Conservation (phyloP, 2,797 vertebrate species). For the Enoplosus armatus region DNA sequence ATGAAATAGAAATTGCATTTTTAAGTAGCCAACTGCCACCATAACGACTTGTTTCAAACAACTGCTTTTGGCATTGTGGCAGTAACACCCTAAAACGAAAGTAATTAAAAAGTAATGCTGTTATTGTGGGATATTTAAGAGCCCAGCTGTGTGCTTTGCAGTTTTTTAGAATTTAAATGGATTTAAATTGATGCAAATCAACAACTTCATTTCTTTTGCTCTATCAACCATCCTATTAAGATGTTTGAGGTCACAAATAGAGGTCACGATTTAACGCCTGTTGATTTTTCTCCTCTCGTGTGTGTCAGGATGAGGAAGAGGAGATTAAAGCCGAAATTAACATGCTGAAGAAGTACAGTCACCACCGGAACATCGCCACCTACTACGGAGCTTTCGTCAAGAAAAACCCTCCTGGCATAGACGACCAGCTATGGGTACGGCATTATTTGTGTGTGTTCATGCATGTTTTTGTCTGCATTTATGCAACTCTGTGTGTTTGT, state of each 20-base stretch:
- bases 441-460: conserved; percentile 29
- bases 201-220: conserved; percentile 18
- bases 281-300: conserved; percentile 27
- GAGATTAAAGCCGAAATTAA: conserved; percentile 98
- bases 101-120: conserved; percentile 64
- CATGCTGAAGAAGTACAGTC: conserved; percentile 98
- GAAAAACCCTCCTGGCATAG: conserved; percentile 94
- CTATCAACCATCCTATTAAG: conserved; percentile 18
- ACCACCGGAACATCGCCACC: conserved; percentile 97
- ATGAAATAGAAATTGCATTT: conserved; percentile 49
- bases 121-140: conserved; percentile 54
- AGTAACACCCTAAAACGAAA: conserved; percentile 39
- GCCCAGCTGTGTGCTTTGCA: conserved; percentile 55
- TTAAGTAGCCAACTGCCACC: conserved; percentile 36
- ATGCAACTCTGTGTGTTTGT: conserved; percentile 3
- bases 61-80: conserved; percentile 40
- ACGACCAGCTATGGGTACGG: conserved; percentile 95
- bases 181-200: conserved; percentile 42
- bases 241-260: conserved; percentile 28
- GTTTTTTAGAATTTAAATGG: conserved; percentile 26
- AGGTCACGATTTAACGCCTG: conserved; percentile 21
- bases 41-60: conserved; percentile 35
- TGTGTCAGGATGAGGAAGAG: conserved; percentile 92
- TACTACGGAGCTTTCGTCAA: conserved; percentile 98
- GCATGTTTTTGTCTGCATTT: conserved; percentile 5